Evolutionary conservation across 2,113 vertebrate species (phyloP).

Genomic region (Synodontis membranacea): DNA sequence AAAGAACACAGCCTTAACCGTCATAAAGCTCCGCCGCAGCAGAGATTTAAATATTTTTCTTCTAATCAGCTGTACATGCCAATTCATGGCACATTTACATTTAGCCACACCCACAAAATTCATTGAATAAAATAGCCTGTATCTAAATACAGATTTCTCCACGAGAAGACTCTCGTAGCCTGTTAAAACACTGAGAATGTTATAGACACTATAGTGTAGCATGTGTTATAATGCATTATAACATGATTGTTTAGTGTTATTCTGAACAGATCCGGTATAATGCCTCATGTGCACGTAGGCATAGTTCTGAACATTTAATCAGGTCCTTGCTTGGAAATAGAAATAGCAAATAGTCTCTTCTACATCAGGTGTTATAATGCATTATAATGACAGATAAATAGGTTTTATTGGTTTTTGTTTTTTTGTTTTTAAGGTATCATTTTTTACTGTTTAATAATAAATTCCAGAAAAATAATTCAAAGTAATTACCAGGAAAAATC

Average conservation of each 20-base stretch:
- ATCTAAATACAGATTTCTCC: not conserved
- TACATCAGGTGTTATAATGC: not conserved
- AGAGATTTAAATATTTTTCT: not conserved
- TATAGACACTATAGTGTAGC: rapidly evolving
- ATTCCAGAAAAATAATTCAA: not conserved
- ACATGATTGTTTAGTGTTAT: not conserved
- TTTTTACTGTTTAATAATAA: too few species aligned
- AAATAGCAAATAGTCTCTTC: not conserved
- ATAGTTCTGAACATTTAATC: too few species aligned
- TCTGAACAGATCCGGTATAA: not conserved
- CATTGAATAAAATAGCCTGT: not conserved
- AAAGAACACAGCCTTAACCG: not conserved
- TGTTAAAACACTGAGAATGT: too few species aligned
- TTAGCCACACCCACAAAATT: not conserved
- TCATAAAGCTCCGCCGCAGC: not conserved
- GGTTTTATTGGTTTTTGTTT: not conserved
- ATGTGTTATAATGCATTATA: not conserved
- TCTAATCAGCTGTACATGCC: not conserved
- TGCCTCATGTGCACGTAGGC: not conserved
- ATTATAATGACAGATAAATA: not conserved
- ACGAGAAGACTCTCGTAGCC: not conserved
- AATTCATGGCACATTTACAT: not conserved
- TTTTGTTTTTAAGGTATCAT: too few species aligned
- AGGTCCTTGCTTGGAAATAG: not conserved
- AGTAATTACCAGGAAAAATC: not conserved